Conservation (phyloP, 2,113 vertebrate genomes). For the Galemys pyrenaicus region DNA sequence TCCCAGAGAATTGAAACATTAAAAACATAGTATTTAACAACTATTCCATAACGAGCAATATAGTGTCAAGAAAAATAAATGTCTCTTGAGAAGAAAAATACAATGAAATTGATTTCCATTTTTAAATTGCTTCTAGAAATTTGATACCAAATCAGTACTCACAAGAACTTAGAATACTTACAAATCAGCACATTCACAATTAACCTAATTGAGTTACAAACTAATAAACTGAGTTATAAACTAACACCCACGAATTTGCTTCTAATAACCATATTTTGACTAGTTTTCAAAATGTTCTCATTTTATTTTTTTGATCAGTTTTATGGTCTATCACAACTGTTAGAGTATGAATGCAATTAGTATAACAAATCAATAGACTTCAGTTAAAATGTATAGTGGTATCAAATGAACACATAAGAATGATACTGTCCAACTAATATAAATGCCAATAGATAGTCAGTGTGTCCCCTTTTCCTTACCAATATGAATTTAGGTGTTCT, state of each 20-base stretch:
- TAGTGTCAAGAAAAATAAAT: not conserved
- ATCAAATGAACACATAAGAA: not conserved
- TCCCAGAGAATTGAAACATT: not conserved
- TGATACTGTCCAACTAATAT: not conserved
- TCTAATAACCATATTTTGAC: conserved; percentile 39
- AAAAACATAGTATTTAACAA: conserved; percentile 2
- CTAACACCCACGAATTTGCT: not conserved
- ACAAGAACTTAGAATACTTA: too few relatives aligned
- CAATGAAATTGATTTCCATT: not conserved
- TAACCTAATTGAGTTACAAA: not conserved
- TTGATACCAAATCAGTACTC: not conserved
- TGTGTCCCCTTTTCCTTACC: not conserved
- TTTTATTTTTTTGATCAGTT: not conserved
- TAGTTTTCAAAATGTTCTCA: not conserved
- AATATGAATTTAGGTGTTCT: not conserved
- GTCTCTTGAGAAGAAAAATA: conserved; percentile 4
- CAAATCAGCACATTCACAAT: too few relatives aligned
- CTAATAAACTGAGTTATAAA: not conserved
- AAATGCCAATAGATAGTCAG: not conserved
- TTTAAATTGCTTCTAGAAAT: not conserved
- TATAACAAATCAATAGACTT: not conserved
- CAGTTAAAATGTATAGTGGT: not conserved
- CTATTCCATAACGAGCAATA: not conserved
- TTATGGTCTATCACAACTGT: not conserved
- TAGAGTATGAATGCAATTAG: not conserved